Evolutionary conservation across 2,113 vertebrate genomes (phyloP), one percentile per base, ranked within the genome.

Genomic region (Campylorhamphus procurvoides): DNA sequence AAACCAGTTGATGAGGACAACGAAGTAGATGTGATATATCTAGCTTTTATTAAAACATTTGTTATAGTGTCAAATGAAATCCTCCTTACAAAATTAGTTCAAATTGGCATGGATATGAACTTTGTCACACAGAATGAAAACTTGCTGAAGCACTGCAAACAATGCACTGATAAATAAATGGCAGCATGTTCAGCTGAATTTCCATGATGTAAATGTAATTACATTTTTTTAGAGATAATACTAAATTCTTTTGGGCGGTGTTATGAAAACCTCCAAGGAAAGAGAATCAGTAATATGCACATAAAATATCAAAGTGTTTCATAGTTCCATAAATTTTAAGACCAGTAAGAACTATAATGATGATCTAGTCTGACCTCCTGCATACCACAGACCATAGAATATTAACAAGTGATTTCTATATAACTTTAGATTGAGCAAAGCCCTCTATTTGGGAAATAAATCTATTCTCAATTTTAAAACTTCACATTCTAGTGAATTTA

Each of bases 121-220:
- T 68, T 87, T 95, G 91, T 96, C 71, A 90, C 40, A 68, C 13
- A 80, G 80, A 94, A 96, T 87, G 93, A 96, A 96, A 93, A 92
- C 79, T 91, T 90, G 74, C 77, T 94, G 90, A 96, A 96, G 89
- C 78, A 90, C 81, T 92, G 52, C 69, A 94, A 92, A 93, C 63
- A 89, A 72, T 84, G 56, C 66, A 75, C 64, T 63, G 84, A 89
- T 87, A 95, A 95, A 89, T 87, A 95, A 95, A 96, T 35, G 35
- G 59, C 74, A 89, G 87, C 87, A 64, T 69, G 93, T 91, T 95
- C 87, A 82, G 49, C 17, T 85, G 93, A 92, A 81, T 91, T 94
- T 86, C 64, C 76, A 82, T 31, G 66, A 90, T 76, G 73, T 46
- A 93, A 96, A 96, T 96, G 42, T 93, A 93, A 89, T 93, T 37